Evolutionary conservation across 2,797 vertebrate genomes (phyloP), one percentile per base, ranked within the genome.

Genomic region (Gymnocypris eckloni): DNA sequence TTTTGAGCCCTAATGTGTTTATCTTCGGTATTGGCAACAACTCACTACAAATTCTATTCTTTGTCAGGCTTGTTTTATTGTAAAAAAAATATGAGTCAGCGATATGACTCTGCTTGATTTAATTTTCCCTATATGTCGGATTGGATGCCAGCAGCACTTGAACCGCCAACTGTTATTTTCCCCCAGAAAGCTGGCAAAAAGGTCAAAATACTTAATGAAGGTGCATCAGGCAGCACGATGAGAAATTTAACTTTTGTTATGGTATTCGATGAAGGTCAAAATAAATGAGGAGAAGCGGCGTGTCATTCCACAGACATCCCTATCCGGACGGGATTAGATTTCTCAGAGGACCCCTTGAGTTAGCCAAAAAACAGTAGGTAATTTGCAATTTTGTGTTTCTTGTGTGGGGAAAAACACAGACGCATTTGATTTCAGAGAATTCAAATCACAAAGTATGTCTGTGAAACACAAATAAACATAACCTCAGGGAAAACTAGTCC

Each of bases 1-100:
- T 39, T 56, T 25, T 20, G 43, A 54, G 43, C 43, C 83, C 43
- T 79, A 79, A 75, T 83, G 76, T 79, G 79, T 52, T 81, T 50
- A 64, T 43, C 20, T 72, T 79, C 5, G 71, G 70, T 73, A 69
- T 86, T 84, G 54, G 50, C 39, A 69, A 72, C 75, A 73, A 45
- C 76, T 41, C 20, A 15, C 64, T 69, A 61, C 50, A 70, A 22
- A 86, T 69, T 28, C 20, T 66, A 37, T 81, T 80, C 5, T 59
- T 9, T 28, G 41, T 82, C 16, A 2, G 37, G 22, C 16, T 80
- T 50, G 45, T 80, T 80, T 67, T 82, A 28, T 20, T 28, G 22
- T 72, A 52, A 25, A 61, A n/a, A 75, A 7, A 54, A 39, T 12
- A 7, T 39, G 11, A 77, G 75, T 56, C 12, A 41, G 75, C 33